Evolutionary conservation across 2,797 vertebrate genomes (phyloP), one percentile per base, ranked within the genome.

Genomic region (Sphenodon punctatus): DNA sequence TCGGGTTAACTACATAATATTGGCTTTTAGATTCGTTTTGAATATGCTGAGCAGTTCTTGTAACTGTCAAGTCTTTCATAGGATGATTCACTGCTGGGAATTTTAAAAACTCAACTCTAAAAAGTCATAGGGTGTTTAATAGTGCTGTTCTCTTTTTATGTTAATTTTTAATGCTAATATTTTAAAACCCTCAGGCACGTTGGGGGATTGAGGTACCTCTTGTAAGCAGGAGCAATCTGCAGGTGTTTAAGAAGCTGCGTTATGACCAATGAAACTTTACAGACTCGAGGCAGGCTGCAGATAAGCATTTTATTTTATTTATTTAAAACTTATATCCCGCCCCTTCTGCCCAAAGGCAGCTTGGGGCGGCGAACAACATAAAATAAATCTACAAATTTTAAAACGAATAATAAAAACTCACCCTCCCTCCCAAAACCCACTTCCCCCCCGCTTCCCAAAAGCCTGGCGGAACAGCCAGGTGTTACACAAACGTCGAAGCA

Each of bases 161-260:
- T 48, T 80, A 83, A 75, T 88, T 85, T 88, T 82, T 49, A 85
- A 84, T 53, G 67, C 67, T 48, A 86, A 85, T 87, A 82, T 82
- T n/a, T 82, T 86, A 82, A 67, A 90, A 73, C 23, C 63, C 84
- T 67, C 48, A 67, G 64, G 56, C 16, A 77, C 36, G 76, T 75
- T 53, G 25, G n/a, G 72, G 71, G 66, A 83, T 76, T 81, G 53
- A 75, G 78, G 22, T 84, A 78, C 56, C 72, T 68, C 60, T 32
- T 46, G 42, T 63, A 84, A 72, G 30, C 67, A 72, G 46, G 82
- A 75, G 46, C 25, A 71, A 70, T 80, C 49, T 72, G 41, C 36
- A 69, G 7, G 15, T 30, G 11, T 34, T 80, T 75, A 55, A 79
- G 72, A 68, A 11, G 11, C 22, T 22, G 23, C 68, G 58, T 69